Conservation (phyloP, 2,113 vertebrate genomes). For the Tautogolabrus adspersus region DNA sequence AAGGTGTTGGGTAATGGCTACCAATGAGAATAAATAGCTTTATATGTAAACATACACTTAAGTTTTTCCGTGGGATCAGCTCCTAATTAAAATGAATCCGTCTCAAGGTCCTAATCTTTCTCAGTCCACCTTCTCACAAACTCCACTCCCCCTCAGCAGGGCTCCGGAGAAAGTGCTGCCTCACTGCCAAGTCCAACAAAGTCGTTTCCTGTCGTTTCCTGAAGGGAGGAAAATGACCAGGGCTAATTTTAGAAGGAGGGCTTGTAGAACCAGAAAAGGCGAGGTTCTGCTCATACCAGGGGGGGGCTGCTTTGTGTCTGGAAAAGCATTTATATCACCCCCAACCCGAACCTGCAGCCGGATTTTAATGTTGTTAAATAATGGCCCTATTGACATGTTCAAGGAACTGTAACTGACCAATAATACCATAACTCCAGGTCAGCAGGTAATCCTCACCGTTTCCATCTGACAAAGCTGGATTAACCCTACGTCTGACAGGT, state of each 20-base stretch:
- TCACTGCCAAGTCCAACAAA: slow-evolving; percentile 84
- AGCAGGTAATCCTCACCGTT: slow-evolving; percentile 13
- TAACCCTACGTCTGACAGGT: slow-evolving; percentile 9
- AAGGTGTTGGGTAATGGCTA: background rate
- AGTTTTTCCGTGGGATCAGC: slow-evolving; percentile 20
- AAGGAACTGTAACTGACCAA: background rate
- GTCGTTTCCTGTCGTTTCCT: slow-evolving; percentile 82
- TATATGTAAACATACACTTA: background rate
- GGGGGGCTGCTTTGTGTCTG: slow-evolving; percentile 28
- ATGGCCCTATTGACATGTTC: background rate
- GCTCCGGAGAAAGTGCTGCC: slow-evolving; percentile 77
- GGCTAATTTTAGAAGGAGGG: slow-evolving; percentile 80
- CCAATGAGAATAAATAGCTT: slow-evolving; percentile 10
- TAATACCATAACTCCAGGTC: background rate
- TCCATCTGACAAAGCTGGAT: slow-evolving; percentile 10
- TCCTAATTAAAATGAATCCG: slow-evolving; percentile 40
- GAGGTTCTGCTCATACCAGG: slow-evolving; percentile 37
- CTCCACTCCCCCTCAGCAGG: slow-evolving; percentile 46
- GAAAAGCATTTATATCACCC: slow-evolving; percentile 51
- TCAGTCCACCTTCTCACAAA: slow-evolving; percentile 28
- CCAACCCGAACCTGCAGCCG: slow-evolving; percentile 23
- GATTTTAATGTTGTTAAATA: background rate
- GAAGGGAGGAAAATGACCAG: slow-evolving; percentile 71
- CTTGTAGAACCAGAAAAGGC: slow-evolving; percentile 54
- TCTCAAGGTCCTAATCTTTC: slow-evolving; percentile 48